Base-by-base conservation (phyloP, 1,140 invertebrate genomes). In the Drosophila rhopaloa region DNA sequence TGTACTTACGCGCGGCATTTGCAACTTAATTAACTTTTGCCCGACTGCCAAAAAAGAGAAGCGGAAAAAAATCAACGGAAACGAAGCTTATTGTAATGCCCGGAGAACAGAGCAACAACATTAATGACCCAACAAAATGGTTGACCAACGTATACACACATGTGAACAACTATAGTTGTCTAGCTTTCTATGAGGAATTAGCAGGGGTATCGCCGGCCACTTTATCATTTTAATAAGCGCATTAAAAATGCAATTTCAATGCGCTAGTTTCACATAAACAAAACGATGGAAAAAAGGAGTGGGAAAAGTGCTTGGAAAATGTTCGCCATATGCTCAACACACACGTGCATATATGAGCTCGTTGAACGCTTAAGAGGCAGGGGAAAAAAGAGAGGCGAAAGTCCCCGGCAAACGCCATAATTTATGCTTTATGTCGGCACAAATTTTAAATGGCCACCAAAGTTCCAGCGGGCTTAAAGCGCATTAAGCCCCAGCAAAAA, bases 21-120 rank as follows among this genome's bases (percentile, higher is more conserved):
- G 84, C 83, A 86, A 82, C 83, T 86, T 81, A 86, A 86, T 86
- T 86, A 86, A 73, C 54, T 78, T 76, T 78, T 44, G 44, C 35
- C 61, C 19, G 51, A 35, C 44, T 38, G 44, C 65, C 53, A 51
- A 62, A 79, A 73, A 72, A 38, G 19, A 50, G 41, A 44, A n/a
- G 16, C 46, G 14, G 4, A 44, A 60, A 32, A 32, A 44, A 55
- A 44, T 29, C 9, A 54, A 47, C 47, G 35, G 50, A 70, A 67
- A 13, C 9, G 24, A 35, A 43, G 59, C 68, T 62, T 74, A 75
- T 78, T 78, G 78, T 73, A 82, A 61, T 76, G 81, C 79, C 63
- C 48, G 51, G 47, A 35, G 46, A 59, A 40, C 48, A 59, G 24
- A 40, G 51, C 44, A 70, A 72, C 70, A 40, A 62, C 51, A 72